Conservation (phyloP, 2,888 invertebrate genomes). For the Pyrrhosoma nymphula region DNA sequence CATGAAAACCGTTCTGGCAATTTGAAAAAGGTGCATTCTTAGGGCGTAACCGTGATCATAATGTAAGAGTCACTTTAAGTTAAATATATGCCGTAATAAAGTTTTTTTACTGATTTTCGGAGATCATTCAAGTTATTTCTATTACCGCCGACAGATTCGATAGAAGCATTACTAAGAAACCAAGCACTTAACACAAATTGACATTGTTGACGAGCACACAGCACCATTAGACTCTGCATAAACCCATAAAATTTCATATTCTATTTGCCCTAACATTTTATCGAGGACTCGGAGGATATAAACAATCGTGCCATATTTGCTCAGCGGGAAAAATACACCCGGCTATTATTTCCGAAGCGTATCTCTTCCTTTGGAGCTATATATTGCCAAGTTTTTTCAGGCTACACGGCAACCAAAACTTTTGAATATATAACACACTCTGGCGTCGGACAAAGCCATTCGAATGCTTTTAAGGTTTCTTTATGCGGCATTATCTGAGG, state of each 20-base stretch:
- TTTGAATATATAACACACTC: constrained; percentile 29
- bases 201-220: too few relatives aligned
- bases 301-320: background rate
- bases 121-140: too few relatives aligned
- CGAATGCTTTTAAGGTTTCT: constrained; percentile 29
- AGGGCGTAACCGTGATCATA: too few relatives aligned
- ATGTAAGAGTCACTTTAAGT: too few relatives aligned
- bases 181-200: too few relatives aligned
- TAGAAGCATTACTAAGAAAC: too few relatives aligned
- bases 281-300: background rate
- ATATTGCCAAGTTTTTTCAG: constrained; percentile 32
- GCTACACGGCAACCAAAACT: constrained; percentile 7
- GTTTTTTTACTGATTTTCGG: too few relatives aligned
- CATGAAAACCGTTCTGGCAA: too few relatives aligned
- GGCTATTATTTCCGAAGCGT: background rate
- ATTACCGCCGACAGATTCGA: too few relatives aligned
- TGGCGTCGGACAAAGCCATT: constrained; percentile 24
- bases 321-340: background rate
- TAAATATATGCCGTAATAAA: too few relatives aligned
- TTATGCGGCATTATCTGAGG: constrained; percentile 38
- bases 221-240: background rate
- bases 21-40: too few relatives aligned
- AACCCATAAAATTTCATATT: constrained; percentile 8
- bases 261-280: background rate
- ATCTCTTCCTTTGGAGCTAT: background rate